Percentiles rank a stretch among this genome's conserved stretches.
Evolutionary conservation across 2,888 invertebrate species (phyloP).

Genomic region (Stramonita haemastoma): DNA sequence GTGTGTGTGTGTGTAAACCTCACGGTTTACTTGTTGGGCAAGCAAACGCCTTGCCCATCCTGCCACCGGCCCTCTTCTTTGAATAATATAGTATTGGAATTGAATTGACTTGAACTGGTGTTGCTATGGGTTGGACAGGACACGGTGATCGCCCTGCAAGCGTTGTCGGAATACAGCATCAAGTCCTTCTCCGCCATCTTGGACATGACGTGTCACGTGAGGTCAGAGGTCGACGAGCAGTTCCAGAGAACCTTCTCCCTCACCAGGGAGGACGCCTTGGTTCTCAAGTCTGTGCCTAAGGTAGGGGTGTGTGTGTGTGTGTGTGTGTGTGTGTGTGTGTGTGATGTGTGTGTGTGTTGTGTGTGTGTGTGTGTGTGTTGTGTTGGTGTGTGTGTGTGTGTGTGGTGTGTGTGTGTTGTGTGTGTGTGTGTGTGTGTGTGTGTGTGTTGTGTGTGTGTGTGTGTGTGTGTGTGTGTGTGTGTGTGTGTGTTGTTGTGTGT

Average conservation of each 20-base stretch:
- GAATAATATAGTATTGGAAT: too few species aligned
- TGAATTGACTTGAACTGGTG: too few species aligned
- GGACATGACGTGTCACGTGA: slow-evolving; percentile 61
- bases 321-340: slow-evolving; percentile 29
- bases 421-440: too few species aligned
- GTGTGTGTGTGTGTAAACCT: too few species aligned
- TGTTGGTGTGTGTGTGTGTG: neutral
- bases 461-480: too few species aligned
- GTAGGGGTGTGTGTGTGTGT: slow-evolving; percentile 47
- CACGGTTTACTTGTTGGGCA: too few species aligned
- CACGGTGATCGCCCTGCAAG: slow-evolving; percentile 82
- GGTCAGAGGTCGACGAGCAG: slow-evolving; percentile 53
- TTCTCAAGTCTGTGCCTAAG: slow-evolving; percentile 59
- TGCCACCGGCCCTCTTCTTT: too few species aligned
- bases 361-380: slow-evolving; percentile 10
- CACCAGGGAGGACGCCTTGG: slow-evolving; percentile 57
- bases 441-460: too few species aligned
- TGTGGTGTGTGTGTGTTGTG: too few species aligned
- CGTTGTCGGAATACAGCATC: slow-evolving; percentile 81
- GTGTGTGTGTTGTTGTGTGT: too few species aligned
- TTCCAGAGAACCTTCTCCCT: slow-evolving; percentile 53
- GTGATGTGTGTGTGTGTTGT: too few species aligned
- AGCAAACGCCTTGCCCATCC: too few species aligned
- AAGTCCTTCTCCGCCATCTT: slow-evolving; percentile 77
- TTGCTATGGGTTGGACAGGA: slow-evolving; percentile 78